Evolutionary conservation across 2,888 invertebrate genomes (phyloP).

Genomic region (Diaphora mendica): DNA sequence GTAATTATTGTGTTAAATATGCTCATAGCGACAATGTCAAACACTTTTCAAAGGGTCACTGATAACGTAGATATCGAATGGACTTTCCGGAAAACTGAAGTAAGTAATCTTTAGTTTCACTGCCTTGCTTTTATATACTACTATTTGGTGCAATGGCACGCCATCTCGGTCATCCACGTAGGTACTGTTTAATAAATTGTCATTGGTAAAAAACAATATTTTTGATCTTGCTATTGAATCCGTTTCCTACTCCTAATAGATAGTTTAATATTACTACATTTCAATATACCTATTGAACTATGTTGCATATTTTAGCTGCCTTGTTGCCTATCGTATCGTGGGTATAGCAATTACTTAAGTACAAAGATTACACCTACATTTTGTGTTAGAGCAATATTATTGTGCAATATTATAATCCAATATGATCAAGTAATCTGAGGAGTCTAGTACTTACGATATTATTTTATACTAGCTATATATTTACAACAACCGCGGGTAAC

Average conservation of each 20-base stretch:
- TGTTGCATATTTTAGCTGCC: not conserved
- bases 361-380: not conserved
- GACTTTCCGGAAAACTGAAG: constrained; percentile 91
- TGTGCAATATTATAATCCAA: no score
- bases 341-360: not conserved
- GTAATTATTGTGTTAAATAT: constrained; percentile 92
- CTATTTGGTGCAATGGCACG: not conserved
- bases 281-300: not conserved
- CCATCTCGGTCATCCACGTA: no score
- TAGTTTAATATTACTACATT: not conserved
- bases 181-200: not conserved
- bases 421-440: no score
- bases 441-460: no score
- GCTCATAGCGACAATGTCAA: constrained; percentile 93
- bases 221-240: not conserved
- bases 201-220: not conserved
- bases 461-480: no score
- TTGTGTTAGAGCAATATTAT: no score
- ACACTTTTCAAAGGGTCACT: constrained; percentile 90
- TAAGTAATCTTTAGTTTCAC: constrained; percentile 32
- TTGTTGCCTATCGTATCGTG: not conserved
- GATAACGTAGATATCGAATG: constrained; percentile 91
- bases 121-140: not conserved
- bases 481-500: no score
- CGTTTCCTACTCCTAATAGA: not conserved